Evolutionary conservation across 2,888 invertebrate genomes (phyloP).

Genomic region (Ellobium chinense): DNA sequence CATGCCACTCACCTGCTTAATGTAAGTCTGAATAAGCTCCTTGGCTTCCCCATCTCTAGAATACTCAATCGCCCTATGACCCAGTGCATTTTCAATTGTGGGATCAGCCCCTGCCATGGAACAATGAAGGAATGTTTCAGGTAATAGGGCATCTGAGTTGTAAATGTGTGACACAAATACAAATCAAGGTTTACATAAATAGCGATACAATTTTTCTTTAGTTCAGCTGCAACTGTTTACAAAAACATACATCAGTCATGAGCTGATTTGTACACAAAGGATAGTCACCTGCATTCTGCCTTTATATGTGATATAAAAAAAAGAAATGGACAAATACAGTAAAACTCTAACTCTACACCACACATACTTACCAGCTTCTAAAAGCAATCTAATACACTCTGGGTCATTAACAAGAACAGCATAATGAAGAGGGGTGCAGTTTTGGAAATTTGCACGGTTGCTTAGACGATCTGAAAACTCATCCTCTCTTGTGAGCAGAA

Average conservation of each 20-base stretch:
- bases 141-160: no score
- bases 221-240: no score
- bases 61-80: slow-evolving; percentile 88
- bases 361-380: slow-evolving; percentile 83
- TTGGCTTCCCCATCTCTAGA: slow-evolving; percentile 84
- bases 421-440: slow-evolving; percentile 93
- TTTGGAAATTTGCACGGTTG: slow-evolving; percentile 87
- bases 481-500: slow-evolving; percentile 85
- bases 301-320: no score
- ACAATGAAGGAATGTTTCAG: no score
- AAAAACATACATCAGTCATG: no score
- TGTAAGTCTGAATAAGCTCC: slow-evolving; percentile 81
- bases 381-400: slow-evolving; percentile 83
- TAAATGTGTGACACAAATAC: no score
- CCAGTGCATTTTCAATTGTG: slow-evolving; percentile 87
- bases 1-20: slow-evolving; percentile 61
- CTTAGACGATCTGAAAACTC: slow-evolving; percentile 87
- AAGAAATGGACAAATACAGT: no score
- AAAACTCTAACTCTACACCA: no score
- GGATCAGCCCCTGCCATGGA: slow-evolving; percentile 80
- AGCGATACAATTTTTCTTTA: no score
- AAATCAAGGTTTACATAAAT: no score
- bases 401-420: slow-evolving; percentile 88
- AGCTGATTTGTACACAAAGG: no score
- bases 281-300: no score